Evolutionary conservation across 2,113 vertebrate genomes (phyloP).

Genomic region (Hypanus sabinus): DNA sequence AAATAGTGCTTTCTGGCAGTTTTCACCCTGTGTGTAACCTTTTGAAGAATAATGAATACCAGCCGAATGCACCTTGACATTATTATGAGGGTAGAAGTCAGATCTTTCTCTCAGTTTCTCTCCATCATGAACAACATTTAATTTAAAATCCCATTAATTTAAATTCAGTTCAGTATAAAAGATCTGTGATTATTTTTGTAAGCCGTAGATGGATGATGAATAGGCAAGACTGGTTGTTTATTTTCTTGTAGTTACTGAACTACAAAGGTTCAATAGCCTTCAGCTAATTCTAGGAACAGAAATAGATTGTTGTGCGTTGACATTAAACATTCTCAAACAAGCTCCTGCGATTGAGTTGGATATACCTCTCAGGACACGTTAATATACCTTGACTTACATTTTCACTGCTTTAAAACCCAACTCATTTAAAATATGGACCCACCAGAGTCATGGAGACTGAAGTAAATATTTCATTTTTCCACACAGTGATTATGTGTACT

Average conservation of each 20-base stretch:
- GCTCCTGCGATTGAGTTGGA: not conserved
- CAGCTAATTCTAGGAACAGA: not conserved
- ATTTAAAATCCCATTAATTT: not conserved
- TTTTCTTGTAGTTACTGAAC: not conserved
- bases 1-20: not conserved
- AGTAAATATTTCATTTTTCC: not conserved
- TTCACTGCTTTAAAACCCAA: not conserved
- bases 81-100: not conserved
- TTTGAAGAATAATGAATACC: conserved; percentile 7
- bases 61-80: conserved; percentile 12
- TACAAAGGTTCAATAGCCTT: not conserved
- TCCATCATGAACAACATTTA: not conserved
- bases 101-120: not conserved
- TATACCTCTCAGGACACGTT: not conserved
- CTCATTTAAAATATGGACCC: not conserved
- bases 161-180: not conserved
- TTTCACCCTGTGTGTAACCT: not conserved
- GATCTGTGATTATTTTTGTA: not conserved
- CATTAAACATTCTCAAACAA: conserved; percentile 20
- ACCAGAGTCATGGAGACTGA: not conserved
- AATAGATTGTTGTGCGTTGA: not conserved
- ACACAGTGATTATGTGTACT: not conserved
- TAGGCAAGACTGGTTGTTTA: not conserved
- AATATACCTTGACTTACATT: not conserved
- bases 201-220: not conserved